Conservation (phyloP, 1,140 invertebrate species). For the Heterodera schachtii region DNA sequence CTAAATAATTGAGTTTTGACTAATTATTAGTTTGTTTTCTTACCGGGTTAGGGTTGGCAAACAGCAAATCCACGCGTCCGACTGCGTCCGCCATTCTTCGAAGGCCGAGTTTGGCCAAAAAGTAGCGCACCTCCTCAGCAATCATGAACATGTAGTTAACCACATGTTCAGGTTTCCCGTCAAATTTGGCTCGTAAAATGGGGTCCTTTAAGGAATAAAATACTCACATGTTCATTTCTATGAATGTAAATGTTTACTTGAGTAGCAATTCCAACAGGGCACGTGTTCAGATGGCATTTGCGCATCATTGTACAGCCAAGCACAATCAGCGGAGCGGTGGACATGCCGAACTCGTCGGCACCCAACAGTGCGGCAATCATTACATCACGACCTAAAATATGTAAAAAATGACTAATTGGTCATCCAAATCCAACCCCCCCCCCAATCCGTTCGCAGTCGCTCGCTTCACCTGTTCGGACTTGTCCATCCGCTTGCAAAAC, state of each 20-base stretch:
- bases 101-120: slow-evolving; percentile 87
- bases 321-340: slow-evolving; percentile 93
- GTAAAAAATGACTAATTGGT: neutral
- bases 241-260: slow-evolving; percentile 66
- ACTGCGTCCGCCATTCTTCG: slow-evolving; percentile 87
- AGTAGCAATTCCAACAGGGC: slow-evolving; percentile 96
- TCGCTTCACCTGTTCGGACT: slow-evolving; percentile 74
- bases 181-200: slow-evolving; percentile 88
- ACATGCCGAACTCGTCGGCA: slow-evolving; percentile 91
- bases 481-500: slow-evolving; percentile 93
- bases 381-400: slow-evolving; percentile 81
- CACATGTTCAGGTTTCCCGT: slow-evolving; percentile 93
- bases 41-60: slow-evolving; percentile 69
- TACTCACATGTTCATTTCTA: neutral
- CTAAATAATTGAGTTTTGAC: too few species aligned
- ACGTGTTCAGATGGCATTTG: slow-evolving; percentile 98
- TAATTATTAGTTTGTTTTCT: slow-evolving; percentile 52
- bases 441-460: neutral
- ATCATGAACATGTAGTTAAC: slow-evolving; percentile 96
- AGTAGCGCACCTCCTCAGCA: slow-evolving; percentile 73
- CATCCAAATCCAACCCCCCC: neutral
- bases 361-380: slow-evolving; percentile 90
- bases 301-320: slow-evolving; percentile 99
- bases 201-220: slow-evolving; percentile 75
- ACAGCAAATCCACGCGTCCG: slow-evolving; percentile 85